Conservation (phyloP, 2,113 vertebrate species). For the Phyllopteryx taeniolatus region DNA sequence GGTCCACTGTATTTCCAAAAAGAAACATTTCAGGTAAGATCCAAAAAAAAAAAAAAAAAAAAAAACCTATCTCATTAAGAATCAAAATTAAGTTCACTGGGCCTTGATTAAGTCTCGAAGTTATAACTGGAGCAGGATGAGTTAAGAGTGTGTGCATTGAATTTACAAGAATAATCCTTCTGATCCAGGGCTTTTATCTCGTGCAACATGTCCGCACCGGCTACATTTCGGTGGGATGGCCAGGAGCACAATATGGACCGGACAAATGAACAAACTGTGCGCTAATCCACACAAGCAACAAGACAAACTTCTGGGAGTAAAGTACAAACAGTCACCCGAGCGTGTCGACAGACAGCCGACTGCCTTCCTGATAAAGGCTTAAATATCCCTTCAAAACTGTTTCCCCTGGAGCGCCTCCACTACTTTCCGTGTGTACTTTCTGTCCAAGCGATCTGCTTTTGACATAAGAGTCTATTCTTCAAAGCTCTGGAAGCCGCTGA, state of each 20-base stretch:
- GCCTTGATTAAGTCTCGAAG: background rate
- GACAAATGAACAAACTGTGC: slow-evolving; percentile 19
- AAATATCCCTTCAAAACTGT: slow-evolving; percentile 46
- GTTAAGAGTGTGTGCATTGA: background rate
- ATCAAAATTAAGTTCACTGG: background rate
- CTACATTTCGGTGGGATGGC: slow-evolving; percentile 15
- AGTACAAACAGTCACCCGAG: slow-evolving; percentile 32
- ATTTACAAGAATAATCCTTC: background rate
- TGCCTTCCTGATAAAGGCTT: slow-evolving; percentile 58
- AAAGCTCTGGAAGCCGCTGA: slow-evolving; percentile 38
- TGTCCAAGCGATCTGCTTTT: slow-evolving; percentile 54
- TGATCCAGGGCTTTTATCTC: slow-evolving; percentile 1
- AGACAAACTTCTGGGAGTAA: slow-evolving; percentile 36
- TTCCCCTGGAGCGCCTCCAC: slow-evolving; percentile 39
- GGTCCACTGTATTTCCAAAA: too few species aligned
- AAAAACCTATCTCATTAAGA: background rate
- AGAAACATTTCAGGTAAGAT: too few species aligned
- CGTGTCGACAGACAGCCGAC: slow-evolving; percentile 54
- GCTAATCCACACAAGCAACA: slow-evolving; percentile 4
- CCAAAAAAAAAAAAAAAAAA: background rate
- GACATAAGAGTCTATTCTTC: slow-evolving; percentile 55
- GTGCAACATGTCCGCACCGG: slow-evolving; percentile 3
- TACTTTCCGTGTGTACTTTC: slow-evolving; percentile 46
- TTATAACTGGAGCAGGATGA: background rate
- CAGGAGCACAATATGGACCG: slow-evolving; percentile 3